Evolutionary conservation across 2,888 invertebrate species (phyloP), one percentile per base, ranked within the genome.

Genomic region (Napeogenes inachia): DNA sequence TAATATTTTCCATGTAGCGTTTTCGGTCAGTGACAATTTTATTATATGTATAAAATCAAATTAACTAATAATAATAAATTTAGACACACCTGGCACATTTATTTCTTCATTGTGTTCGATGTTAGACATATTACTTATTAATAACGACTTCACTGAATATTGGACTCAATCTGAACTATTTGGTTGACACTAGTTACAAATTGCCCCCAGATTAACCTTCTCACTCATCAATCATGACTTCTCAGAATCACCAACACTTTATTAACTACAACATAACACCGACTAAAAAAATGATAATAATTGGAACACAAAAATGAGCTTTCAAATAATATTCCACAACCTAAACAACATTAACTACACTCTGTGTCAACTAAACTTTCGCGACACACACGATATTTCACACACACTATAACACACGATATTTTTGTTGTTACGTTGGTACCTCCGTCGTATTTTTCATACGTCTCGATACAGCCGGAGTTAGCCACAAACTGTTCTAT

Each of bases 401-500:
- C 21, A 21, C 21, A 21, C 21, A 21, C 21, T 21, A 21, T 21
- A 21, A 21, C 21, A 21, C 21, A 21, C 21, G 21, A 21, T 21
- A 21, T 21, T 21, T 21, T 21, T 21, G 21, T 21, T 21, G 21
- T 21, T 21, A 21, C 73, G 73, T 73, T 73, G 74, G 73, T 73
- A 70, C 73, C 21, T 47, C 13, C 13, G 13, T 35, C 35, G 35
- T 35, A 35, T 35, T 6, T 35, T 13, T 13, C 6, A 3, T 21
- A 75, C 85, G 84, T 82, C 84, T 70, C 70, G 70, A 68, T 77
- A 73, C 75, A 74, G 65, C 77, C 77, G 71, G 73, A 70, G 79
- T 74, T 77, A 75, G 75, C 76, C 78, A 75, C 80, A 79, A 75
- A 88, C 88, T 89, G 82, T 76, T 85, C 87, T 88, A 88, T 87